phyloP scores from a whole-genome alignment of 2,888 invertebrate genomes.

The Aspidiotus destructor region DNA sequence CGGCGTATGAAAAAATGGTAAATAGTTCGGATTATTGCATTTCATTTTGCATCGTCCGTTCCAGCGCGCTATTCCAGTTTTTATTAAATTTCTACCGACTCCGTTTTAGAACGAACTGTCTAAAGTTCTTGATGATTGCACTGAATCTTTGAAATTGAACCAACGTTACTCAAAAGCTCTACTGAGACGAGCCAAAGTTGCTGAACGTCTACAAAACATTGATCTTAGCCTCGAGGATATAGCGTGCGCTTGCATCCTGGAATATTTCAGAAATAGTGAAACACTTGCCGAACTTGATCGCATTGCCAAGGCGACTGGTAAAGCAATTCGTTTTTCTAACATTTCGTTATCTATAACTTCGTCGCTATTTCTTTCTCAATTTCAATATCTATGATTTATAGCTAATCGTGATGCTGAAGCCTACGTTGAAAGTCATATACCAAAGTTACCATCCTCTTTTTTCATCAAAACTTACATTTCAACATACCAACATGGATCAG shows the following conservation, averaged over 20 bases:
- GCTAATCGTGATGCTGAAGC: conserved; percentile 61
- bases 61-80: not conserved
- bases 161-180: conserved; percentile 82
- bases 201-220: conserved; percentile 44
- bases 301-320: conserved; percentile 71
- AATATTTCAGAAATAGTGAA: conserved; percentile 72
- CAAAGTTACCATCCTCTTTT: conserved; percentile 72
- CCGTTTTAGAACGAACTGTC: conserved; percentile 58
- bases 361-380: too few species aligned
- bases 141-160: conserved; percentile 72
- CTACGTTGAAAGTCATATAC: conserved; percentile 56
- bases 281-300: conserved; percentile 77
- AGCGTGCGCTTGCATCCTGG: conserved; percentile 82
- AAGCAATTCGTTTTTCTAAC: not conserved
- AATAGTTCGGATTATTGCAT: not conserved
- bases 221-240: conserved; percentile 71
- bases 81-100: not conserved
- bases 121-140: conserved; percentile 77
- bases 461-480: conserved; percentile 79
- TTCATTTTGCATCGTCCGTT: not conserved
- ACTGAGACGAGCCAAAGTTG: conserved; percentile 57
- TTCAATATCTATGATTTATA: conserved; percentile 36
- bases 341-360: not conserved
- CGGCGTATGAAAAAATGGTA: conserved; percentile 81
- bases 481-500: conserved; percentile 79